These are phyloP conservation scores for Phyllotreta cruciferae DNA, from an alignment of 2,888 invertebrate species.

Conservation along the genomic window DNA sequence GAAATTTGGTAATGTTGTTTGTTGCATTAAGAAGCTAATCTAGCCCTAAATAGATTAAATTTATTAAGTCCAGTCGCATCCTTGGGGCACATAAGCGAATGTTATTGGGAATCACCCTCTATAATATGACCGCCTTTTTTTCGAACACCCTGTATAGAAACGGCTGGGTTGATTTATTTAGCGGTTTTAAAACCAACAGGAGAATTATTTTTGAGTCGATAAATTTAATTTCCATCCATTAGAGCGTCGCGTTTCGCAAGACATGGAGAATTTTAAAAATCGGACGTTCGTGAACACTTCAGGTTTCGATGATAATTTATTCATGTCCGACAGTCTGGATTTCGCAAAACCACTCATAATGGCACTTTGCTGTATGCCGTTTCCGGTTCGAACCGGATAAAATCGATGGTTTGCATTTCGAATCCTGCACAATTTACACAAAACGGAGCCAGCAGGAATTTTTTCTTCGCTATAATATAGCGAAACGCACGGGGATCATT, in stretches of 20 bases:
- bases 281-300: conserved; percentile 22
- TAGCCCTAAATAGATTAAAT: too few relatives aligned
- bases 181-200: neutral
- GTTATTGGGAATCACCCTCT: too few relatives aligned
- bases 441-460: too few relatives aligned
- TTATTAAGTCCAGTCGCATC: too few relatives aligned
- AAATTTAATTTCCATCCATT: conserved; percentile 10
- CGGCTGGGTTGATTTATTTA: neutral
- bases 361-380: conserved; percentile 12
- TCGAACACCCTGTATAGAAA: too few relatives aligned
- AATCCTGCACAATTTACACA: neutral
- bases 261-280: conserved; percentile 12
- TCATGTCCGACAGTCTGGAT: conserved; percentile 18
- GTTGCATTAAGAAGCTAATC: too few relatives aligned
- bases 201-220: neutral
- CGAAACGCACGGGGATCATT: too few relatives aligned
- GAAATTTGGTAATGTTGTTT: too few relatives aligned
- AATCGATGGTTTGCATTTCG: conserved; percentile 12
- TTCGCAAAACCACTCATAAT: conserved; percentile 21
- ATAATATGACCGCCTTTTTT: too few relatives aligned
- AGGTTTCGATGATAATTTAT: conserved; percentile 15
- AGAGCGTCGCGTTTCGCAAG: neutral
- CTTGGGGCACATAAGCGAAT: too few relatives aligned
- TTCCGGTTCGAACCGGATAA: conserved; percentile 18
- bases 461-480: too few relatives aligned